phyloP scores from a whole-genome alignment of 1,140 invertebrate species.

The Amyelois transitella region DNA sequence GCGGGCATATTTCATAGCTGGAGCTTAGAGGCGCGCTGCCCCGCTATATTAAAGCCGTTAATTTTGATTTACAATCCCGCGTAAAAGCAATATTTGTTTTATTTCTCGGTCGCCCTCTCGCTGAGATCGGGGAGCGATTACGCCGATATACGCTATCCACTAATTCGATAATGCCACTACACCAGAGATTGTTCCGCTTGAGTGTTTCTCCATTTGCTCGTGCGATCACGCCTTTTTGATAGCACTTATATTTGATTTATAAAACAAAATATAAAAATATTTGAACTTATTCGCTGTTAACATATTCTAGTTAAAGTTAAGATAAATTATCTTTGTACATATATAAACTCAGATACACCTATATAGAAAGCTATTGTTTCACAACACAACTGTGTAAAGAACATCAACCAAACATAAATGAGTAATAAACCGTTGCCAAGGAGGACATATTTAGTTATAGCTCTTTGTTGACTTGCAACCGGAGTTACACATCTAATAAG shows the following conservation, averaged over 20 bases:
- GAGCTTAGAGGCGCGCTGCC: conserved; percentile 58
- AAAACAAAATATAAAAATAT: background rate
- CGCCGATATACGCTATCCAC: conserved; percentile 39
- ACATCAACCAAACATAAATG: background rate
- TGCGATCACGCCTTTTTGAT: conserved; percentile 11
- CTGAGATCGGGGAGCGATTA: conserved; percentile 49
- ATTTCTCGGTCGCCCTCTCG: conserved; percentile 53
- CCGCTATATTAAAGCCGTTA: conserved; percentile 72
- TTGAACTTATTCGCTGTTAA: background rate
- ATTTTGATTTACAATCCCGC: conserved; percentile 73
- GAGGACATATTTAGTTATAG: conserved; percentile 16
- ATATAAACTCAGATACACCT: too few species aligned
- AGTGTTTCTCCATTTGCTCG: conserved; percentile 39
- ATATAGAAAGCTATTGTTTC: too few species aligned
- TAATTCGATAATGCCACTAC: conserved; percentile 60
- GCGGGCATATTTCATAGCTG: conserved; percentile 69
- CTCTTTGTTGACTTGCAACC: conserved; percentile 14
- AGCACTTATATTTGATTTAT: background rate
- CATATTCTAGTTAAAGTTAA: too few species aligned
- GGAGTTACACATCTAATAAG: conserved; percentile 33
- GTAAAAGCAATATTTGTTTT: conserved; percentile 74
- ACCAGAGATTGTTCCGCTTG: conserved; percentile 37
- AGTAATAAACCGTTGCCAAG: conserved; percentile 3
- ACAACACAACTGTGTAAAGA: background rate
- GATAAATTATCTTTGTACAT: too few species aligned